Evolutionary conservation across 2,113 vertebrate species (phyloP).

Genomic region (Ammodytes dubius): DNA sequence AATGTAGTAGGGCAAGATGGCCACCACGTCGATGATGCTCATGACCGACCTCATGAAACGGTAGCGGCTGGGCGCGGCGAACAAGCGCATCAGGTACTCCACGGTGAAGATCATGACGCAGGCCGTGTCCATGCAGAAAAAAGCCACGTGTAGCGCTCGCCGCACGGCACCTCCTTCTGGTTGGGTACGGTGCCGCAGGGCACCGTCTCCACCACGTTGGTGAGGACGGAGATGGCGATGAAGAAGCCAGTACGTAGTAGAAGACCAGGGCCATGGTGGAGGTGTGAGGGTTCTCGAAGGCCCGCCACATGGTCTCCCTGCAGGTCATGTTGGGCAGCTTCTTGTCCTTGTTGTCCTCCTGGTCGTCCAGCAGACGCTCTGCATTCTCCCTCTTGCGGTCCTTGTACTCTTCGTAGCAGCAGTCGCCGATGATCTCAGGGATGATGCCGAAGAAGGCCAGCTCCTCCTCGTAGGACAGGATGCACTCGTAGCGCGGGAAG

Average conservation of each 20-base stretch:
- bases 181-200: conserved; percentile 91
- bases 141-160: conserved; percentile 95
- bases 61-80: conserved; percentile 96
- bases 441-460: conserved; percentile 98
- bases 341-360: conserved; percentile 94
- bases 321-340: conserved; percentile 95
- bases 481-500: conserved; percentile 97
- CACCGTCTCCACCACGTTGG: conserved; percentile 98
- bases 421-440: conserved; percentile 98
- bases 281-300: conserved; percentile 99
- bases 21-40: conserved; percentile 99
- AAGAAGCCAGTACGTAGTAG: conserved; percentile 99
- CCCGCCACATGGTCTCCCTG: conserved; percentile 98
- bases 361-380: conserved; percentile 96
- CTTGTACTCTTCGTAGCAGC: conserved; percentile 99
- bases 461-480: conserved; percentile 96
- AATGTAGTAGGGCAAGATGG: conserved; percentile 99
- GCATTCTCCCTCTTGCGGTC: conserved; percentile 96
- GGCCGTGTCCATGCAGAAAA: conserved; percentile 99
- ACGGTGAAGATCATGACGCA: conserved; percentile 99
- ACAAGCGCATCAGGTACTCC: conserved; percentile 96
- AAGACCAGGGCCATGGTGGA: conserved; percentile 99
- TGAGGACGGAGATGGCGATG: conserved; percentile 97
- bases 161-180: conserved; percentile 95
- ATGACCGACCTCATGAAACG: conserved; percentile 97